These are phyloP conservation scores for Apteryx mantelli DNA, from an alignment of 2,113 vertebrate species.

Conservation along the genomic window DNA sequence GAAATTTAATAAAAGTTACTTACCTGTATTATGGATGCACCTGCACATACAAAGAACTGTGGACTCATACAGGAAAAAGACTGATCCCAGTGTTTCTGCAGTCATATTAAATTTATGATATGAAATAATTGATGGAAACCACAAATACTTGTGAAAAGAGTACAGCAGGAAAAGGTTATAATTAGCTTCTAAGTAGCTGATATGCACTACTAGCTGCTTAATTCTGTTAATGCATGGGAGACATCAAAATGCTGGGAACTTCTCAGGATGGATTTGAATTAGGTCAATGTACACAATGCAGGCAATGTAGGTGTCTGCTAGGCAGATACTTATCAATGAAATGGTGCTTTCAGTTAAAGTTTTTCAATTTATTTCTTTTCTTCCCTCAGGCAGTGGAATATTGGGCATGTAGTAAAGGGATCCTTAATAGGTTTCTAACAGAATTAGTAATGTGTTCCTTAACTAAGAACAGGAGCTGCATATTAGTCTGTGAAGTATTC, in stretches of 20 bases:
- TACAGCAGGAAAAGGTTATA: background rate
- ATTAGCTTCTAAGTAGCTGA: background rate
- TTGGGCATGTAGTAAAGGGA: slow-evolving; percentile 21
- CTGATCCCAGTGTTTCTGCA: background rate
- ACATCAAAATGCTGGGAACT: background rate
- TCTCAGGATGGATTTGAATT: background rate
- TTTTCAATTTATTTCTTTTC: background rate
- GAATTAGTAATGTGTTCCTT: slow-evolving; percentile 14
- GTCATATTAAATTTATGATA: background rate
- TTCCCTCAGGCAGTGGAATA: slow-evolving; percentile 16
- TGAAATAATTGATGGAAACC: background rate
- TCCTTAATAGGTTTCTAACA: background rate
- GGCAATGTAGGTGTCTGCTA: background rate
- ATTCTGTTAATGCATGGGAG: accelerated
- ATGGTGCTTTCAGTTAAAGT: background rate
- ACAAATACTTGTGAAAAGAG: background rate
- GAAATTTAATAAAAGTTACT: background rate
- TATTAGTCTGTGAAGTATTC: background rate
- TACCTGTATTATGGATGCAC: background rate
- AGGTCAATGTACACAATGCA: background rate
- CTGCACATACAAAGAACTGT: background rate
- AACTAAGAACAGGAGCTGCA: background rate
- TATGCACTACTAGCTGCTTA: background rate
- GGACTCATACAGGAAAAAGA: background rate
- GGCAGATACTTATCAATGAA: background rate